Conservation (phyloP, 2,797 vertebrate genomes). For the Arremon aurantiirostris region DNA sequence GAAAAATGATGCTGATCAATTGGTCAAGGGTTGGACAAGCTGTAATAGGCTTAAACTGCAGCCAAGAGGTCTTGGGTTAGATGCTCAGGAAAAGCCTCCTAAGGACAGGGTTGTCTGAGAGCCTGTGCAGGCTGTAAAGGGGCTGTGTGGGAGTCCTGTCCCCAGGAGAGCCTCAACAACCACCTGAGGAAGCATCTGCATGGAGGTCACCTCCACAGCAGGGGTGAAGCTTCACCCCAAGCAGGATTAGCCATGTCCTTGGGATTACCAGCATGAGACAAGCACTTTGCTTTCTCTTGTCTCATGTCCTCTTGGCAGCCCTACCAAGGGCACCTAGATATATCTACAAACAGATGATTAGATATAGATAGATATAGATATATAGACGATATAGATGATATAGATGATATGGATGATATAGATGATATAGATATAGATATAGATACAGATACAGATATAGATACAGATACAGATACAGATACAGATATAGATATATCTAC, state of each 20-base stretch:
- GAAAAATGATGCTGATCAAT: background rate
- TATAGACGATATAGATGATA: no score
- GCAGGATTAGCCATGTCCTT: background rate
- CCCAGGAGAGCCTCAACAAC: background rate
- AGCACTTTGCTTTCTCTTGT: background rate
- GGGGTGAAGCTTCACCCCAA: background rate
- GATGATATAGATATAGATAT: no score
- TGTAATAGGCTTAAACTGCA: conserved; percentile 19
- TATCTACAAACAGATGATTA: no score
- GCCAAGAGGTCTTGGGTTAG: background rate
- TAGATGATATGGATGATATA: no score
- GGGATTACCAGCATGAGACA: background rate
- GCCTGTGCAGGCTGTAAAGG: background rate
- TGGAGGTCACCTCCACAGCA: background rate
- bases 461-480: no score
- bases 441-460: no score
- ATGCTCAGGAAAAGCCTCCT: background rate
- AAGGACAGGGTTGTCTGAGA: background rate
- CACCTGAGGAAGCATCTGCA: background rate
- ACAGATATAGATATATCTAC: no score
- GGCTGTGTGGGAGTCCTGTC: background rate
- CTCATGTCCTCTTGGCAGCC: background rate
- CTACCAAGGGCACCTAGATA: background rate
- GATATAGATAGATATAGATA: no score
- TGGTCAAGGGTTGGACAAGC: background rate